Base-by-base conservation (phyloP, 1,140 invertebrate genomes). In the Aphaenogaster rudis region DNA sequence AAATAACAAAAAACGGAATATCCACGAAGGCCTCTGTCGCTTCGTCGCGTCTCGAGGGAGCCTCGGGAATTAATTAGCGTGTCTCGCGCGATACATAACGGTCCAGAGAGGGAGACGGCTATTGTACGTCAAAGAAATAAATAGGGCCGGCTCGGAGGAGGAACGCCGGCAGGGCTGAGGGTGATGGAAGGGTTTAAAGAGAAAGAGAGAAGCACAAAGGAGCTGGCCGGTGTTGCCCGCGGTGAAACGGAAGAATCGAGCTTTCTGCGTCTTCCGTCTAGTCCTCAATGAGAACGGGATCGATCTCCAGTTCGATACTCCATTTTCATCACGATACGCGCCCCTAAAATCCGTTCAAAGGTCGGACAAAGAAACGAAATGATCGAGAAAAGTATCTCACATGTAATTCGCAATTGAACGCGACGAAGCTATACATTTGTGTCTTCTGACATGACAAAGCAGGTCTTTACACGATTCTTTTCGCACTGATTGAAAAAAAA, bases 11-110 rank as follows among this genome's bases (percentile, higher is more conserved):
- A 77, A 78, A 42, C n/a, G 9, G 0, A 33, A 66, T 57, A 42
- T 39, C 50, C 57, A 36, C 50, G 42, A 45, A 61, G 64, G n/a
- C 54, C 42, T 72, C 48, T 69, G 42, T 21, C 48, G 39, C 57
- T 67, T 11, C 45, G 52, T 42, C 64, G 74, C 63, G 69, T 90
- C 64, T 90, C 67, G 72, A 76, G 67, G 64, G 48, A 77, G 66
- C 69, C 89, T 90, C 61, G 61, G 87, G 86, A 90, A 90, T 90
- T 90, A 90, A 90, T 90, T 90, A 90, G 74, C 61, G 79, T 61
- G 82, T 48, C 63, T 50, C 86, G 81, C 17, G 79, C 87, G 80
- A 82, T 28, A 74, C n/a, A 63, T 63, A 84, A 76, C 69, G 33
- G n/a, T 4, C 13, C 42, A 17, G 50, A 21, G 48, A 52, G 63